Percentiles rank a stretch among this genome's conserved stretches.
These are phyloP conservation scores for Amphiura filiformis DNA, from an alignment of 35 echinoderm and acorn worm genomes.

Conservation along the genomic window DNA sequence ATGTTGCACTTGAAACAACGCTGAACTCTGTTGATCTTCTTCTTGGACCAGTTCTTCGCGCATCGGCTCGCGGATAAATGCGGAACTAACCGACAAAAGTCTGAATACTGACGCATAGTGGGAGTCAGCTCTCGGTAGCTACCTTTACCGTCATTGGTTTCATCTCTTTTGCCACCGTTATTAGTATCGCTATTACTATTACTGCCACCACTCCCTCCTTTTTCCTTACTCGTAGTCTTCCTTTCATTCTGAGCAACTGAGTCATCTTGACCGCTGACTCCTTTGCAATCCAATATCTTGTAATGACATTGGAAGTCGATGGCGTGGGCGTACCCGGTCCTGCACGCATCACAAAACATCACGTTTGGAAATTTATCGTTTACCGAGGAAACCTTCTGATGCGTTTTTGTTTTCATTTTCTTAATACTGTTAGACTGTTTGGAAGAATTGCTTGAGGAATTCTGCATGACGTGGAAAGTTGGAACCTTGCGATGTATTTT, in stretches of 20 bases:
- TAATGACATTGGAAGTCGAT: not conserved
- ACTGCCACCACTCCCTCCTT: too few species aligned
- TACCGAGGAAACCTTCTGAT: not conserved
- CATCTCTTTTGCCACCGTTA: too few species aligned
- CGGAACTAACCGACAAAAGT: not conserved
- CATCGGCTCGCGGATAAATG: not conserved
- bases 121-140: not conserved
- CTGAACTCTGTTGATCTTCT: not conserved
- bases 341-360: not conserved
- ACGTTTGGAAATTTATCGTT: not conserved
- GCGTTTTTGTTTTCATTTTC: too few species aligned
- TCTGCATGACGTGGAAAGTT: too few species aligned
- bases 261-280: not conserved
- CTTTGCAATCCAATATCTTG: not conserved
- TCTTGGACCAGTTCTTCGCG: not conserved
- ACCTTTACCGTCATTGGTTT: too few species aligned
- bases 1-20: not conserved
- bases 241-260: too few species aligned
- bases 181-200: too few species aligned
- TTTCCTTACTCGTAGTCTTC: too few species aligned
- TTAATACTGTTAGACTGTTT: not conserved
- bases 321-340: not conserved
- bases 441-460: conserved; percentile 8
- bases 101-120: not conserved
- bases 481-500: too few species aligned